Base-by-base conservation (phyloP, 2,888 invertebrate species). In the Athalia cordata region DNA sequence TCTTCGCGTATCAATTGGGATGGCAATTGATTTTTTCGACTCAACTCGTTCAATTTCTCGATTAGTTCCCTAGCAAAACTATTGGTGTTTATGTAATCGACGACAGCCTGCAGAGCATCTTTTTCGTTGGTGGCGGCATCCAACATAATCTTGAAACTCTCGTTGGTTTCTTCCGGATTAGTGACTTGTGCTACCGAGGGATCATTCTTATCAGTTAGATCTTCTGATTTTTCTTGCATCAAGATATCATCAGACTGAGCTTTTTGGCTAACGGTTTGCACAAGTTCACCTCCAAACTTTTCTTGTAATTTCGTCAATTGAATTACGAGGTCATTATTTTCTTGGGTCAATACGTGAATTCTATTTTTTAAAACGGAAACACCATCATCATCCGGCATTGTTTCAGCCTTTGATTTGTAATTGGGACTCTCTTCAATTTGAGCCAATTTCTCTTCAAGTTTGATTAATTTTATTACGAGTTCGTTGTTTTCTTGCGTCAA, bases 21-120 rank as follows among this genome's bases (percentile, higher is more conserved):
- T 75, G 91, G 83, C 52, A 92, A 89, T 79, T 92, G 92, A 88
- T 94, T 94, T 90, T 95, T 94, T 8, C 89, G 85, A 78, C 90
- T 92, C n/a, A 94, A 89, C 81, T 91, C 91, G 87, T 92, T 93
- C 92, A 94, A 93, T 90, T 94, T 95, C 81, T 93, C 93, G 90
- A 94, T 92, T 1, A 95, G 93, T 89, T 95, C 95, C 80, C 92
- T 92, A 0, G 93, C 93, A 82, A 94, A 94, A 62, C 80, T 77
- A 45, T 82, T 82, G 1, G 57, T 59, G 0, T 70, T 45, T 45
- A 78, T 62, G 49, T 94, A 88, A 86, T 95, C 94, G 79, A 95
- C 93, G 90, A 93, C 94, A 80, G 92, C 92, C 82, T 93, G 92
- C 79, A 95, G 88, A 85, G 95, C 95, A 13, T 92, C 92, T 79